Percentiles rank a stretch among this genome's conserved stretches.
phyloP scores from a whole-genome alignment of 2,113 vertebrate genomes.

The Alouatta palliata region DNA sequence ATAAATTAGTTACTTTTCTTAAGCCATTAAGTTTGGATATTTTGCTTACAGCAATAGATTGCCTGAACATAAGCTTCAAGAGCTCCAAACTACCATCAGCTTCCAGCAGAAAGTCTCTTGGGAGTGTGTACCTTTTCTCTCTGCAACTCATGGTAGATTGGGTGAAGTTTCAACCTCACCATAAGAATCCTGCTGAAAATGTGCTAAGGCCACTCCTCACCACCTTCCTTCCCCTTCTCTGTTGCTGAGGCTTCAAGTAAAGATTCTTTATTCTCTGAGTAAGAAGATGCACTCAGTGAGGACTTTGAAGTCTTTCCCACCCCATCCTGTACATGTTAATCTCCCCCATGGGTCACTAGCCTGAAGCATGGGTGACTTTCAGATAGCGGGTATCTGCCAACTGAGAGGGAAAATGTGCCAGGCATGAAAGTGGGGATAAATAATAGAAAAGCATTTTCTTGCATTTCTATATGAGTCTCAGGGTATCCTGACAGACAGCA shows the following conservation, averaged over 20 bases:
- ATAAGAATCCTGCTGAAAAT: neutral
- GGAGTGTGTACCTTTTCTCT: neutral
- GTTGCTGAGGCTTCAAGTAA: accelerated
- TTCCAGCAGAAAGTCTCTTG: neutral
- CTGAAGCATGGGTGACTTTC: neutral
- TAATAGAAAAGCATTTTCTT: constrained; percentile 66
- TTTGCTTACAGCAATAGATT: neutral
- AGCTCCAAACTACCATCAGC: neutral
- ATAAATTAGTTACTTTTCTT: neutral
- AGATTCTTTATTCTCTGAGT: neutral
- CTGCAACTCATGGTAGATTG: neutral
- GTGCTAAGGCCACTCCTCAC: neutral
- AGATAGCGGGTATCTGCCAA: neutral
- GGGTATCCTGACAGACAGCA: neutral
- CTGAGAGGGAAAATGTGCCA: neutral
- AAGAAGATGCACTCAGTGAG: neutral
- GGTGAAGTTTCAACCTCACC: accelerated
- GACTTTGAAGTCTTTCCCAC: accelerated
- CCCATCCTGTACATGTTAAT: neutral
- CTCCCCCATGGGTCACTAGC: neutral
- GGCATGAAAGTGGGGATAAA: constrained; percentile 63
- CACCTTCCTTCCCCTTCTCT: neutral
- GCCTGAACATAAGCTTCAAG: neutral
- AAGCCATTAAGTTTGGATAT: neutral
- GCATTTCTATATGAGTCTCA: neutral